These are phyloP conservation scores for Phyto melanocephala DNA, from an alignment of 2,888 invertebrate species.

Conservation along the genomic window DNA sequence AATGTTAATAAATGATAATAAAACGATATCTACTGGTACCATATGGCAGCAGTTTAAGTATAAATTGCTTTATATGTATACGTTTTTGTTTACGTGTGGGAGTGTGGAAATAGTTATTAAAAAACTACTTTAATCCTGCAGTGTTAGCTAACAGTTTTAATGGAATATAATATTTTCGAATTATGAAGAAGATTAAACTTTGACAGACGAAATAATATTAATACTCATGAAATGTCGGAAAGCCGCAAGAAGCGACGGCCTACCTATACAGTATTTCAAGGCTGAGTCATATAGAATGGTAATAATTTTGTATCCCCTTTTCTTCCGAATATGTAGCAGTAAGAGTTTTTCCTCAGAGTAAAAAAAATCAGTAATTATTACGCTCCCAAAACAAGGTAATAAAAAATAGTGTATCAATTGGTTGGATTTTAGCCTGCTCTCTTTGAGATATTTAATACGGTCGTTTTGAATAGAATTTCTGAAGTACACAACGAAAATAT, in stretches of 20 bases:
- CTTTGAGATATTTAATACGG: neutral
- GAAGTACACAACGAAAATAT: neutral
- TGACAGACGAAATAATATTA: too few species aligned
- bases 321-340: too few species aligned
- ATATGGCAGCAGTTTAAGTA: neutral
- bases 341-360: neutral
- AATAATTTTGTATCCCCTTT: too few species aligned
- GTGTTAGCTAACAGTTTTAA: too few species aligned
- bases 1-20: neutral
- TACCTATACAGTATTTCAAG: too few species aligned
- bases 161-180: too few species aligned
- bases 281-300: too few species aligned
- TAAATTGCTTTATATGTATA: neutral
- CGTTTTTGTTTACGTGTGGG: neutral
- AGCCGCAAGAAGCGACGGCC: too few species aligned
- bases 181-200: too few species aligned
- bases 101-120: too few species aligned
- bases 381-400: neutral
- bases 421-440: neutral
- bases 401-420: neutral
- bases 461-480: neutral
- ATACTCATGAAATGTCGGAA: too few species aligned
- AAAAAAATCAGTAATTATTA: neutral
- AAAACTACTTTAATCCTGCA: too few species aligned
- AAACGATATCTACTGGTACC: neutral